A percentile compares a stretch with the other conserved stretches of the same genome.
phyloP scores from a whole-genome alignment of 1,140 invertebrate genomes.

The Probaryconus sp. region DNA sequence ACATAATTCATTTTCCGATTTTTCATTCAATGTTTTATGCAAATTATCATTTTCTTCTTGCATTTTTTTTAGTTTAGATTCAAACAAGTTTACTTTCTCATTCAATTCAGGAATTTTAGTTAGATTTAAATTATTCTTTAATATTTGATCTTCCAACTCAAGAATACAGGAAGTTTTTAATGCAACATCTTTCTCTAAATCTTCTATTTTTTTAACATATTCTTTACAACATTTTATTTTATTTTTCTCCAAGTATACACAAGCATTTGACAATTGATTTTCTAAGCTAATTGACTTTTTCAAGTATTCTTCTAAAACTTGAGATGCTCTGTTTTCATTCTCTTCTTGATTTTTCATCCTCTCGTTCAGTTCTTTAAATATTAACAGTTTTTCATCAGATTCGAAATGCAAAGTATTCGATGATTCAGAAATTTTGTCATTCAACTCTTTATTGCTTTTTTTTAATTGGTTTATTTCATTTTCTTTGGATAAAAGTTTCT shows the following conservation, averaged over 20 bases:
- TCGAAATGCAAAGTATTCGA: slow-evolving; percentile 19
- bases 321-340: slow-evolving; percentile 33
- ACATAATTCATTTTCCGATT: slow-evolving; percentile 43
- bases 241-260: slow-evolving; percentile 52
- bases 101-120: slow-evolving; percentile 37
- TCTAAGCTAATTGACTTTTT: slow-evolving; percentile 55
- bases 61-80: slow-evolving; percentile 46
- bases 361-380: slow-evolving; percentile 51
- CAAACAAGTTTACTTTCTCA: slow-evolving; percentile 59
- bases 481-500: slow-evolving; percentile 39
- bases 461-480: slow-evolving; percentile 55
- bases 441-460: slow-evolving; percentile 38
- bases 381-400: slow-evolving; percentile 50
- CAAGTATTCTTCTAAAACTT: slow-evolving; percentile 58
- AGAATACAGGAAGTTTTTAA: slow-evolving; percentile 44
- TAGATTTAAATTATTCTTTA: slow-evolving; percentile 41
- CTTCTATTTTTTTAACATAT: slow-evolving; percentile 59
- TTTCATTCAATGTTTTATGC: slow-evolving; percentile 37
- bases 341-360: slow-evolving; percentile 59
- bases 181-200: slow-evolving; percentile 57
- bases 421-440: slow-evolving; percentile 39
- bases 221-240: slow-evolving; percentile 47
- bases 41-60: slow-evolving; percentile 56
- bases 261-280: slow-evolving; percentile 51
- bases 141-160: slow-evolving; percentile 54